These are phyloP conservation scores for Cheumatopsyche charites DNA, from an alignment of 1,140 invertebrate genomes.

Conservation along the genomic window DNA sequence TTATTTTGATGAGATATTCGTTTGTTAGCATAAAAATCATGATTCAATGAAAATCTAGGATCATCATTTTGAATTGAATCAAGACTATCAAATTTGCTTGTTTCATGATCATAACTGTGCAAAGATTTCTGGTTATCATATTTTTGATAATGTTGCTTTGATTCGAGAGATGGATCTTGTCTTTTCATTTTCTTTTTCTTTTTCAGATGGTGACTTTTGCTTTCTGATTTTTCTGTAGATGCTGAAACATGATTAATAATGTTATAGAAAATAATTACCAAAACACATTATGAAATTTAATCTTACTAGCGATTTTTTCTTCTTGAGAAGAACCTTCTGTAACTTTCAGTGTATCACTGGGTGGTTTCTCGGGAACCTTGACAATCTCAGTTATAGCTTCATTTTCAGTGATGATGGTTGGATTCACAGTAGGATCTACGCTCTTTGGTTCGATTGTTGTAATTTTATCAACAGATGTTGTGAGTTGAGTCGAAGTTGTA, in stretches of 20 bases:
- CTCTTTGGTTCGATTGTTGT: background rate
- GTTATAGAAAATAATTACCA: too few relatives aligned
- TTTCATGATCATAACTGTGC: slow-evolving; percentile 15
- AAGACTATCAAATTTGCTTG: background rate
- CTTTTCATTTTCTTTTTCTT: slow-evolving; percentile 44
- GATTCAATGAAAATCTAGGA: slow-evolving; percentile 35
- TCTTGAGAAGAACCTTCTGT: too few relatives aligned
- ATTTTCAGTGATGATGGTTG: background rate
- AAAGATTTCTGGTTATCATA: slow-evolving; percentile 9
- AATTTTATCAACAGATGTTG: background rate
- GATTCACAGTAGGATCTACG: background rate
- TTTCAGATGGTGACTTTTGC: slow-evolving; percentile 38
- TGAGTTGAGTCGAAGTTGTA: slow-evolving; percentile 27
- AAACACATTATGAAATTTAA: too few relatives aligned
- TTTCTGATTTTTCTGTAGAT: slow-evolving; percentile 36
- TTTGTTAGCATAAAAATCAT: slow-evolving; percentile 43
- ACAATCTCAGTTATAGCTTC: too few relatives aligned
- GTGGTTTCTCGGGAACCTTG: too few relatives aligned
- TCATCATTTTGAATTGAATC: slow-evolving; percentile 35
- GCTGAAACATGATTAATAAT: too few relatives aligned
- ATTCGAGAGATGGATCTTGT: slow-evolving; percentile 26
- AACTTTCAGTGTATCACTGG: too few relatives aligned
- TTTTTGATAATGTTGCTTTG: background rate
- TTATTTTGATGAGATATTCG: slow-evolving; percentile 47
- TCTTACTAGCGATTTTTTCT: too few relatives aligned